Evolutionary conservation across 2,888 invertebrate species (phyloP), one percentile per base, ranked within the genome.

Genomic region (Thereva unica): DNA sequence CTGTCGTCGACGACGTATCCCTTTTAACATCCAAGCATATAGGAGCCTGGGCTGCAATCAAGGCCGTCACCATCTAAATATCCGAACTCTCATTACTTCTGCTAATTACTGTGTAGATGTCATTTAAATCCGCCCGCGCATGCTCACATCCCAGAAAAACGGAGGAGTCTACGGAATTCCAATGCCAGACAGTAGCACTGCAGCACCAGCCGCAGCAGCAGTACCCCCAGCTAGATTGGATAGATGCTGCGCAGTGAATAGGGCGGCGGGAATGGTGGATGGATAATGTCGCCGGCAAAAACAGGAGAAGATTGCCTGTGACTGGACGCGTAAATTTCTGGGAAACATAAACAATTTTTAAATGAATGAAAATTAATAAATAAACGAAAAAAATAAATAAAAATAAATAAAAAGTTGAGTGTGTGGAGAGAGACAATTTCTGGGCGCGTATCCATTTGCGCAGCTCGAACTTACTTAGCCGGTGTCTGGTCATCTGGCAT

Each of bases 91-190:
- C 64, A 64, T 64, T 55, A 64, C 54, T 47, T 54, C 64, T 54
- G 55, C 64, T 64, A 64, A 64, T 64, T 64, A 64, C 64, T 64
- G 54, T 64, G 64, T 64, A 64, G 53, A 64, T 64, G 64, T 64
- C 64, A 64, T 64, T 64, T 64, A 54, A 64, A 55, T 44, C 64
- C 64, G 64, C 64, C 64, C 54, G 64, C 64, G 53, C 64, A 64
- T 38, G 45, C 54, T 64, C 50, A 49, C 34, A 50, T 61, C 23
- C 61, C 5, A 50, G 61, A 61, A 50, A n/a, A 61, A 40, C 61
- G 50, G 23, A 50, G 23, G 50, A 61, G 50, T 61, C 61, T 8
- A 12, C 35, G 61, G 61, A 50, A 61, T 61, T 61, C 45, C 61
- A 50, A 61, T 40, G 37, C 50, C 5, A 44, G 34, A 50, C 50